phyloP scores from a whole-genome alignment of 2,888 invertebrate species.

The Ophioninae sp. region DNA sequence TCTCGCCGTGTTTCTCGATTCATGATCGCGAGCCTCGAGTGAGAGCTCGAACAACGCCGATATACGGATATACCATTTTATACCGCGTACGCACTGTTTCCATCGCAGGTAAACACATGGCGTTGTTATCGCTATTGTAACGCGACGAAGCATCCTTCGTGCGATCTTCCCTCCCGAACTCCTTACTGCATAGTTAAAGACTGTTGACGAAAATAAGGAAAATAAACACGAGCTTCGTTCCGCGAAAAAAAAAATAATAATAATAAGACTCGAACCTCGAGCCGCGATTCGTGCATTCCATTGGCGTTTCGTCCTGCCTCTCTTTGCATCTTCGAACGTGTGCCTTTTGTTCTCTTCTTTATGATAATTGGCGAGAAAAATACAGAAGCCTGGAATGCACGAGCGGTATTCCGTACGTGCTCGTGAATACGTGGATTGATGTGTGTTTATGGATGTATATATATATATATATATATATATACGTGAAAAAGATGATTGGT shows the following conservation, averaged over 20 bases:
- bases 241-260: not conserved
- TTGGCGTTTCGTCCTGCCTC: not conserved
- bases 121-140: not conserved
- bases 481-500: too few relatives aligned
- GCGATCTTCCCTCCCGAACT: not conserved
- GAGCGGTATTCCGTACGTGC: not conserved
- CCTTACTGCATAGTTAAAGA: too few relatives aligned
- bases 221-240: not conserved
- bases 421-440: not conserved
- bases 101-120: constrained; percentile 52
- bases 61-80: constrained; percentile 26
- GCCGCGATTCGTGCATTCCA: not conserved
- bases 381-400: not conserved
- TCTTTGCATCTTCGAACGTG: constrained; percentile 18
- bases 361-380: not conserved
- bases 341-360: not conserved
- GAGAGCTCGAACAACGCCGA: constrained; percentile 56
- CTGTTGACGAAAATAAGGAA: not conserved
- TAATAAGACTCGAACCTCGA: not conserved
- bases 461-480: too few relatives aligned
- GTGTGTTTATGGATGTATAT: too few relatives aligned
- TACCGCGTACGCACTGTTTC: not conserved
- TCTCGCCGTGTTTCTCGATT: constrained; percentile 45
- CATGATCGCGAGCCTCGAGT: constrained; percentile 24
- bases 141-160: not conserved